phyloP scores from a whole-genome alignment of 2,113 vertebrate genomes.

The Crotalus helleri region DNA sequence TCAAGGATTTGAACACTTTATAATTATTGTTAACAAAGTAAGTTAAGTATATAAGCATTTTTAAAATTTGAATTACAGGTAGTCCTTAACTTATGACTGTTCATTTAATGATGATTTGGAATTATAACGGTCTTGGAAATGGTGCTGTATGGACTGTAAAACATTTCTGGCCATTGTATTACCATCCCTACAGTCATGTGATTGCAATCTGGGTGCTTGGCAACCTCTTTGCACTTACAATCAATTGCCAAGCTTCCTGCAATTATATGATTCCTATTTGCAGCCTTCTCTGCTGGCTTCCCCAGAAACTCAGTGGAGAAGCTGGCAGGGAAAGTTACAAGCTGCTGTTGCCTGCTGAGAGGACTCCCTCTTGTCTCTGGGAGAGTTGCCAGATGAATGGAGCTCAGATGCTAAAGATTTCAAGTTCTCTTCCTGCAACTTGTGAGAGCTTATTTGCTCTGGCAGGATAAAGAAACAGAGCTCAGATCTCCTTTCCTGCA shows the following conservation, averaged over 20 bases:
- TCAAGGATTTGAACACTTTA: background rate
- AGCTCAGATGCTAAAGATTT: background rate
- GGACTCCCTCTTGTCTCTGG: background rate
- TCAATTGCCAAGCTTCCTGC: background rate
- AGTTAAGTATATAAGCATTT: background rate
- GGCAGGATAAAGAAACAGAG: background rate
- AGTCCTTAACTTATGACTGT: background rate
- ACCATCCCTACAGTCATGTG: background rate
- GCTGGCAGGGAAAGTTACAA: background rate
- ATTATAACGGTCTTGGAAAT: background rate
- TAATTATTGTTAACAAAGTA: background rate
- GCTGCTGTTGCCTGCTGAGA: background rate
- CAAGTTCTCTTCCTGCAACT: background rate
- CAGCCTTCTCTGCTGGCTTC: background rate
- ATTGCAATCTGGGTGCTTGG: background rate
- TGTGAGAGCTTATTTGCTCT: background rate
- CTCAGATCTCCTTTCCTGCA: background rate
- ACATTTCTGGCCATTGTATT: background rate
- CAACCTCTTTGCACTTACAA: background rate
- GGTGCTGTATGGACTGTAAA: background rate
- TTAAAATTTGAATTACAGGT: background rate
- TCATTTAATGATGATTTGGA: background rate
- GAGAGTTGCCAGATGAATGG: background rate
- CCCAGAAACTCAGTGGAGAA: background rate
- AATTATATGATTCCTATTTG: background rate